Evolutionary conservation across 2,797 vertebrate genomes (phyloP), one percentile per base, ranked within the genome.

Genomic region (Gallinago solitaria): DNA sequence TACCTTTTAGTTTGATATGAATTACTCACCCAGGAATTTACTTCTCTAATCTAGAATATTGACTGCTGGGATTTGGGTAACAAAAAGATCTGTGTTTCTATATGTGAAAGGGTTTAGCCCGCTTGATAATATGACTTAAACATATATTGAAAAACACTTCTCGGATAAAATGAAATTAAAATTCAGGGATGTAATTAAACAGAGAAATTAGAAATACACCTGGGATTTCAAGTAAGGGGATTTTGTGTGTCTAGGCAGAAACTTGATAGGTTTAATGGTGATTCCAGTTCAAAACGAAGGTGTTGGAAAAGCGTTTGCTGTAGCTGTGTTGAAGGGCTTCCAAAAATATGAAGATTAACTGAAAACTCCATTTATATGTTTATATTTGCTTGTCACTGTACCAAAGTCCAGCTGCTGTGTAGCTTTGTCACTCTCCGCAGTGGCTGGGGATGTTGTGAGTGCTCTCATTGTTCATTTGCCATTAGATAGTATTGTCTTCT

Each of bases 241-340:
- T 94, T 94, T 95, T 71, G 59, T 85, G 17, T 60, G 59, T 78
- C 67, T 97, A 73, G 27, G 48, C 94, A 96, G 91, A 93, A 97
- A 96, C 18, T 4, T 1, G n/a, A 93, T 96, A 95, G 47, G 6
- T 77, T 96, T 93, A 91, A 83, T 96, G 94, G 80, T 92, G 80
- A 95, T 95, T 95, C 73, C 95, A 87, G 84, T 94, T 97, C 6
- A 19, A 95, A 95, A 94, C 12, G 28, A 32, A 95, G 89, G 75
- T 90, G 84, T 64, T 64, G 33, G 89, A 57, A 87, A 93, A 83
- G 51, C 74, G 94, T 95, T 87, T 79, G 43, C 73, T 94, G 53
- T 37, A 85, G 63, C 41, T 41, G 17, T 88, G 75, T 65, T 89
- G 65, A 86, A 78, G 43, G 37, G 53, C 57, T 91, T 92, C 60